A percentile compares a stretch with the other conserved stretches of the same genome.
Conservation (phyloP, 2,888 invertebrate species). For the Syritta pipiens region DNA sequence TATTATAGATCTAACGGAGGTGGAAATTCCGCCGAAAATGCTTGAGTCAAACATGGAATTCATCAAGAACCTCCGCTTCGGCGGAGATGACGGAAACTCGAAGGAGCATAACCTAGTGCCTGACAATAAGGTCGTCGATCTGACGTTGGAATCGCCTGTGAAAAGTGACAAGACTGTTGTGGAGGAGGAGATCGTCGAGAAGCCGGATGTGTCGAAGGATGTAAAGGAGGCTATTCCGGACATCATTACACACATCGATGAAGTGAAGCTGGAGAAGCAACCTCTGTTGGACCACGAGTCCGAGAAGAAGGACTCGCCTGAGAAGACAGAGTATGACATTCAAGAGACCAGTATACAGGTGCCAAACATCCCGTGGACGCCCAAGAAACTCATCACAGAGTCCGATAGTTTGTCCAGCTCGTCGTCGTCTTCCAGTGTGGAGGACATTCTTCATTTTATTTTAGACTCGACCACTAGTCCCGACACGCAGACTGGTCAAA, state of each 20-base stretch:
- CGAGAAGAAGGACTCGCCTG: constrained; percentile 77
- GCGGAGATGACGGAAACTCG: constrained; percentile 71
- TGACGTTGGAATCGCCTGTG: constrained; percentile 72
- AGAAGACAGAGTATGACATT: constrained; percentile 74
- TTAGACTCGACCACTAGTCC: constrained; percentile 79
- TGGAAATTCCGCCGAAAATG: constrained; percentile 74
- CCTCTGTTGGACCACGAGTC: constrained; percentile 72
- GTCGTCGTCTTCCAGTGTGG: constrained; percentile 79
- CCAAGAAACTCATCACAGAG: constrained; percentile 80
- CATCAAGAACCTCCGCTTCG: constrained; percentile 70
- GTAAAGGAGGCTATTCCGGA: constrained; percentile 77
- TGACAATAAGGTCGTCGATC: constrained; percentile 75
- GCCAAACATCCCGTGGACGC: constrained; percentile 80
- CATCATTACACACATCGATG: constrained; percentile 76
- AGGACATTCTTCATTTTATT: constrained; percentile 79
- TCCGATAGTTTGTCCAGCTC: constrained; percentile 81
- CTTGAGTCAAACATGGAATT: constrained; percentile 72
- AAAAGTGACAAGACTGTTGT: constrained; percentile 72
- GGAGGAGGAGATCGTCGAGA: constrained; percentile 70
- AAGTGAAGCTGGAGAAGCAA: constrained; percentile 68
- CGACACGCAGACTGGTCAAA: constrained; percentile 77
- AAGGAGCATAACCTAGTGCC: constrained; percentile 48
- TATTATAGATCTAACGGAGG: constrained; percentile 75
- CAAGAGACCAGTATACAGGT: constrained; percentile 85
- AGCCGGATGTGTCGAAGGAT: constrained; percentile 77